Evolutionary conservation across 1,140 invertebrate genomes (phyloP).

Genomic region (Microplitis mediator): DNA sequence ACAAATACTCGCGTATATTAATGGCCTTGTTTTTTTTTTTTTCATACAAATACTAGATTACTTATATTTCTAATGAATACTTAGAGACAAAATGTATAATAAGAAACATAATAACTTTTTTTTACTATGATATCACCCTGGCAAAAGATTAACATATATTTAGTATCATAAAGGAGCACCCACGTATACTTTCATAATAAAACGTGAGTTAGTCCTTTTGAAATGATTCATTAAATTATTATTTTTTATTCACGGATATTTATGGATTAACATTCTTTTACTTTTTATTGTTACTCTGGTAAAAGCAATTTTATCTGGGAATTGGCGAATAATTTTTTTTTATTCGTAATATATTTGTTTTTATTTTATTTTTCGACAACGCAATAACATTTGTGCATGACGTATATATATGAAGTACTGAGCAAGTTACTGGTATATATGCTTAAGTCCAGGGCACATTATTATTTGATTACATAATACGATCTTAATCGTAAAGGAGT

Average conservation of each 20-base stretch:
- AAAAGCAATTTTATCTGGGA: not conserved
- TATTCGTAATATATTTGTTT: not conserved
- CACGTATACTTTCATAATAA: slow-evolving; percentile 21
- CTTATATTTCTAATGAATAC: no score
- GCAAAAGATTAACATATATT: not conserved
- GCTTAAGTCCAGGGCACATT: slow-evolving; percentile 23
- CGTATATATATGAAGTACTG: not conserved
- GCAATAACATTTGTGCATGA: slow-evolving; percentile 12
- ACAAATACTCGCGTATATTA: no score
- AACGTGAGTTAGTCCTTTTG: no score
- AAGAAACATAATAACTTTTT: not conserved
- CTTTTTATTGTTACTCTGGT: not conserved
- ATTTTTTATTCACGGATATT: not conserved
- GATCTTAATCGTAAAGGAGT: slow-evolving; percentile 42
- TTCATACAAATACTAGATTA: no score
- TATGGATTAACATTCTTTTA: not conserved
- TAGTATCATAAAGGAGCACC: not conserved
- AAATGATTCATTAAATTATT: no score
- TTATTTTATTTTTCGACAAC: slow-evolving; percentile 3
- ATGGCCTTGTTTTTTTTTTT: no score
- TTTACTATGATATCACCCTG: not conserved
- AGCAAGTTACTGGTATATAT: not conserved
- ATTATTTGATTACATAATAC: slow-evolving; percentile 47
- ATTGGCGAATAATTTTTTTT: not conserved
- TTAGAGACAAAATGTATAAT: no score